Percentiles rank a stretch among this genome's conserved stretches.
Conservation (phyloP, 2,888 invertebrate genomes). For the Microdon myrmicae region DNA sequence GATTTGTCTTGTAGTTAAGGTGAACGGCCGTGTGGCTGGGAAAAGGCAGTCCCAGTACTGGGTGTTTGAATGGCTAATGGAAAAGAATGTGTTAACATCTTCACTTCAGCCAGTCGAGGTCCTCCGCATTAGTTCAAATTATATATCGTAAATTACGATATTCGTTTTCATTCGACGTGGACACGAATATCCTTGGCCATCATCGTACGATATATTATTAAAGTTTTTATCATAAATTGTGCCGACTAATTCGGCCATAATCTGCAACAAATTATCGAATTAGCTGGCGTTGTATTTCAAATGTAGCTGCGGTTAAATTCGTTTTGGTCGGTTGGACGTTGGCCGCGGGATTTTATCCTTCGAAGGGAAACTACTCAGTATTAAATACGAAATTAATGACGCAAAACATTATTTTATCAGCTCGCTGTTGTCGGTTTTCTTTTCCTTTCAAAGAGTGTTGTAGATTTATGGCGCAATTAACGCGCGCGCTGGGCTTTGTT, state of each 20-base stretch:
- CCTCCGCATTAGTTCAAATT: too few species aligned
- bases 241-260: constrained; percentile 49
- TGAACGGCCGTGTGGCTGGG: too few species aligned
- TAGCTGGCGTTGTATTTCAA: constrained; percentile 31
- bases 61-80: not conserved
- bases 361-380: constrained; percentile 40
- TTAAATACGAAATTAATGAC: constrained; percentile 50
- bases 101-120: too few species aligned
- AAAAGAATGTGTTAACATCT: constrained; percentile 4
- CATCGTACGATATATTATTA: constrained; percentile 49
- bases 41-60: too few species aligned
- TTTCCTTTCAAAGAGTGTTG: constrained; percentile 13
- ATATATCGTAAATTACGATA: too few species aligned
- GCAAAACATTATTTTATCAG: constrained; percentile 49
- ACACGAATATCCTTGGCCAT: constrained; percentile 43
- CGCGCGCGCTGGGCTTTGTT: constrained; percentile 43
- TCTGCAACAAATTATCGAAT: constrained; percentile 52
- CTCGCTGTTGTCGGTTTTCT: constrained; percentile 5
- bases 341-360: constrained; percentile 26
- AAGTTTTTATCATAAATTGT: constrained; percentile 49
- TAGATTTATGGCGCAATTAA: constrained; percentile 49
- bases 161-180: too few species aligned
- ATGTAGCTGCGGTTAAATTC: not conserved
- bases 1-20: too few species aligned
- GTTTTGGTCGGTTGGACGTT: not conserved